Conservation (phyloP, 2,888 invertebrate genomes). For the Eledona agricola region DNA sequence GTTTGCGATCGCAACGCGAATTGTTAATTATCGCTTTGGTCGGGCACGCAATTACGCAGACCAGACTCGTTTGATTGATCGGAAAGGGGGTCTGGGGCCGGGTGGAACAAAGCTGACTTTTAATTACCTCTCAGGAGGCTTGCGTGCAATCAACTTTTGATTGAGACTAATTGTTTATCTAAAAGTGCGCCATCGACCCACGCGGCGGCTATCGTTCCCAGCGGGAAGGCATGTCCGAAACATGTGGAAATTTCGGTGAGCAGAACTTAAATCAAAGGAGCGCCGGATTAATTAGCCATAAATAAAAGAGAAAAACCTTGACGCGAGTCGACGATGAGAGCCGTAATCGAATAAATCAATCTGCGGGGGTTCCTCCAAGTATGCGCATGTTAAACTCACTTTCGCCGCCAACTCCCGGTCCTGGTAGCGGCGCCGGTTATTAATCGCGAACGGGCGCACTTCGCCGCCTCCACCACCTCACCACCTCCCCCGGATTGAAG, state of each 20-base stretch:
- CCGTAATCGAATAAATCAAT: conserved; percentile 55
- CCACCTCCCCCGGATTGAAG: conserved; percentile 8
- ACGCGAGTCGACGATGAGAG: conserved; percentile 51
- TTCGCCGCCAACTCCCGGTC: too few species aligned
- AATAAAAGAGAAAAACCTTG: conserved; percentile 51
- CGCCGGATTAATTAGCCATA: conserved; percentile 55
- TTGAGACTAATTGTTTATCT: conserved; percentile 38
- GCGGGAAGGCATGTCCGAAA: conserved; percentile 18
- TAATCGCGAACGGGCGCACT: conserved; percentile 28
- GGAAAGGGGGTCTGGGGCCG: conserved; percentile 35
- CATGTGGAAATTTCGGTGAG: conserved; percentile 8
- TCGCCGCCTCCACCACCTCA: conserved; percentile 11
- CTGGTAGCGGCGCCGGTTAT: conserved; percentile 23
- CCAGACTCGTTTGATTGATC: conserved; percentile 39
- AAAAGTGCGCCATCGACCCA: conserved; percentile 31
- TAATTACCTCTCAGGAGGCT: conserved; percentile 48
- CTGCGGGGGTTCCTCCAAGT: too few species aligned
- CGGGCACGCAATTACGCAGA: conserved; percentile 39
- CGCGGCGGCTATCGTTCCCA: conserved; percentile 23
- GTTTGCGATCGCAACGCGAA: conserved; percentile 30
- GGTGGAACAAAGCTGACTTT: conserved; percentile 41
- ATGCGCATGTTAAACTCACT: too few species aligned
- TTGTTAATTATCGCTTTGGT: conserved; percentile 38
- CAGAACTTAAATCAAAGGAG: conserved; percentile 10
- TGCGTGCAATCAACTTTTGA: conserved; percentile 40